Base-by-base conservation (phyloP, 2,888 invertebrate species). In the Dynastes grantii region DNA sequence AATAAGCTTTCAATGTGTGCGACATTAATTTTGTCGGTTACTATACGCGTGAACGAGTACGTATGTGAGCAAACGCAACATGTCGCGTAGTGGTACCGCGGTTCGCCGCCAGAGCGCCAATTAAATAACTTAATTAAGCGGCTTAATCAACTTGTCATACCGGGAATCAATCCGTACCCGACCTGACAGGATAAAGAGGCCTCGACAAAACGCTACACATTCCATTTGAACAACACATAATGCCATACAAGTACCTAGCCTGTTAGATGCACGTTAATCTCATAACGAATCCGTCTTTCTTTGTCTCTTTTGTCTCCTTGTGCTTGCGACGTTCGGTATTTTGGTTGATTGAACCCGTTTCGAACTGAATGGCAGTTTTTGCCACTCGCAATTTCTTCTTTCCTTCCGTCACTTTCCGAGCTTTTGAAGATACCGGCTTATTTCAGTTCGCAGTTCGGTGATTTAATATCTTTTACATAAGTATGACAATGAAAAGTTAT, bases 61-160 rank as follows among this genome's bases (percentile, higher is more conserved):
- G 11, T 75, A n/a, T 61, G 61, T 22, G 71, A 32, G 11, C 58
- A 55, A 76, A 63, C 32, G 51, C 51, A 77, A 77, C 77, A 70
- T 70, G 77, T 78, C 73, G 73, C 64, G 45, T 64, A 49, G 64
- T 64, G 78, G 80, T 81, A 80, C 76, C 83, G 85, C 85, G 83
- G 85, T 86, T 85, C 84, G 83, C 85, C 86, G 85, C 85, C 85
- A 85, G 81, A 84, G 85, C 84, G 85, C 87, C 89, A 90, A 90
- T 90, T 90, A 90, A 90, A 90, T 90, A 89, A 90, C 90, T 90
- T 90, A 90, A 90, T 90, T 90, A 90, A 90, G 89, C 89, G 89
- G 88, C 89, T 90, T 90, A 90, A 90, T 90, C 90, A 90, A 90
- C 89, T 89, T 90, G 90, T 90, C 90, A 90, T 88, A 88, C 88